Base-by-base conservation (phyloP, 2,797 vertebrate genomes). In the Pangasius krempfi region DNA sequence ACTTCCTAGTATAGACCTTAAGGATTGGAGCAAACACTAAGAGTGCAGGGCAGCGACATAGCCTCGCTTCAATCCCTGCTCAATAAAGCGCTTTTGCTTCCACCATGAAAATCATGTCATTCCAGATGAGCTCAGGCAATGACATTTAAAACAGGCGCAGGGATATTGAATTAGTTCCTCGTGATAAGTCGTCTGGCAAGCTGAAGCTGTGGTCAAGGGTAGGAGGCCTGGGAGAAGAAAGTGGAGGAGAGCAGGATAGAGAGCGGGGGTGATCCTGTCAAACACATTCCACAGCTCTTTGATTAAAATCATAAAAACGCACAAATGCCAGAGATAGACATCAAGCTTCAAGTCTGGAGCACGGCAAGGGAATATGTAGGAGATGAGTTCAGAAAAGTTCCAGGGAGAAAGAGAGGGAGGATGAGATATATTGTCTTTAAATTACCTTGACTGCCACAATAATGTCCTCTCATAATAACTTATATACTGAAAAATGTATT, bases 151-250 rank as follows among this genome's bases (percentile, higher is more conserved):
- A 94, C 93, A 94, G 94, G 93, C 94, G 89, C 90, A 93, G 94
- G 92, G 93, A 95, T 94, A 96, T 94, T 95, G 94, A 96, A 96
- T 96, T 96, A 96, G 94, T 96, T 96, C 94, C 95, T 92, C 94
- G 90, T 94, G 94, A 96, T 95, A 94, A 95, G 93, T 93, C 89
- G 91, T 92, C 92, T 92, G 90, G 90, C 93, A 94, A 93, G 91
- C 92, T 91, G 92, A 93, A 92, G 88, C 88, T 81, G 86, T 93
- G 92, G 92, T 92, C 86, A 89, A 87, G 85, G 60, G 58, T 76
- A 78, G 88, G 60, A 44, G 52, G 47, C 68, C 64, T 80, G 86
- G 30, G 40, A 88, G 83, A 70, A 70, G 81, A 56, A 86, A 86
- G 85, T 44, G 84, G 64, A 47, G 75, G 40, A 62, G 14, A 18